phyloP scores from a whole-genome alignment of 2,113 vertebrate species.

The Lophochroa leadbeateri region DNA sequence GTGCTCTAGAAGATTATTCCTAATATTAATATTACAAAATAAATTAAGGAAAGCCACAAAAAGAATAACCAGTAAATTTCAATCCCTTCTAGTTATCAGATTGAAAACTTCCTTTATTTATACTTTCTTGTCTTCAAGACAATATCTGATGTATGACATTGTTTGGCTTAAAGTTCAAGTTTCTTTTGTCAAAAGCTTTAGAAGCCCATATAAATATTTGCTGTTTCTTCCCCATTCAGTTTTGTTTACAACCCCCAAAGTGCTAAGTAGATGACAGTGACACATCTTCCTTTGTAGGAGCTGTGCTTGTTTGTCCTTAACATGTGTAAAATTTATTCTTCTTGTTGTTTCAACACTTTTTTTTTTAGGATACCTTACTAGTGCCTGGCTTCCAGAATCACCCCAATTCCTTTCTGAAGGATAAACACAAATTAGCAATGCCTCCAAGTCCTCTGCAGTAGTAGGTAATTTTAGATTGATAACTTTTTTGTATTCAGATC shows the following conservation, averaged over 20 bases:
- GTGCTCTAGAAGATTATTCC: background rate
- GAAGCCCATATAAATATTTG: conserved; percentile 52
- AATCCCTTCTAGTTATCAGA: background rate
- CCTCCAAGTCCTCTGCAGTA: background rate
- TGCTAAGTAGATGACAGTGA: conserved; percentile 44
- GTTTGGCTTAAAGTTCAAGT: conserved; percentile 17
- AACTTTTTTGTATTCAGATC: background rate
- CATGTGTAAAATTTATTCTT: conserved; percentile 48
- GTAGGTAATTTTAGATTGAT: conserved; percentile 4
- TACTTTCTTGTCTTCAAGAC: background rate
- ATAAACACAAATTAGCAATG: background rate
- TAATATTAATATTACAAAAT: background rate
- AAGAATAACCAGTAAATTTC: background rate
- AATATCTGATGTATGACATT: background rate
- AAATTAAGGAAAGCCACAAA: background rate
- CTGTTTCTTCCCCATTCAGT: conserved; percentile 1
- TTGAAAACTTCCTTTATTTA: background rate
- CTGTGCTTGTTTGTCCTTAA: background rate
- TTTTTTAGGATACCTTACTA: background rate
- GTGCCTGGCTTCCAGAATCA: background rate
- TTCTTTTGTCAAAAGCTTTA: conserved; percentile 40
- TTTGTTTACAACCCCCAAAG: conserved; percentile 51
- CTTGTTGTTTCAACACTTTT: background rate
- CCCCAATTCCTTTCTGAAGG: background rate
- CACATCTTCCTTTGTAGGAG: conserved; percentile 5